These are phyloP conservation scores for Synergus gifuensis DNA, from an alignment of 2,888 invertebrate genomes.

Conservation along the genomic window DNA sequence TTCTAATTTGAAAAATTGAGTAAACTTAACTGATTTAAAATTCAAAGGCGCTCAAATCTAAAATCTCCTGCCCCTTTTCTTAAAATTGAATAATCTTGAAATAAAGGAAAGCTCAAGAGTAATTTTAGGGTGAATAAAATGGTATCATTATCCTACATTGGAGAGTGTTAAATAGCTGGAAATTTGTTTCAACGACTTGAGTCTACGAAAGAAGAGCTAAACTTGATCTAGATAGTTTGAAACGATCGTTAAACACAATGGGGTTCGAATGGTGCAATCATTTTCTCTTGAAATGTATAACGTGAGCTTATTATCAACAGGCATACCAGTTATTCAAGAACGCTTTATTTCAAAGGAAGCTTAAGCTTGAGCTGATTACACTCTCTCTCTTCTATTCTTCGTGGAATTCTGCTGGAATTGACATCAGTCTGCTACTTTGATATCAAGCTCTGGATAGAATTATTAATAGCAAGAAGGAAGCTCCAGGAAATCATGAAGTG, in stretches of 20 bases:
- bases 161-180: neutral
- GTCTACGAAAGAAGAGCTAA: neutral
- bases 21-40: too few species aligned
- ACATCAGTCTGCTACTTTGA: neutral
- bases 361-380: neutral
- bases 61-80: too few species aligned
- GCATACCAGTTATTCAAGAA: conserved; percentile 1
- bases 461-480: neutral
- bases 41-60: too few species aligned
- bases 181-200: conserved; percentile 5
- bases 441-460: neutral
- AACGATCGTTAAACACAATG: conserved; percentile 26
- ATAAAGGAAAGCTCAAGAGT: neutral
- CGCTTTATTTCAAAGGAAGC: neutral
- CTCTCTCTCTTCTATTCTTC: neutral
- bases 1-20: too few species aligned
- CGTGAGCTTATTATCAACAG: conserved; percentile 18
- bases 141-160: neutral
- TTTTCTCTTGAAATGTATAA: conserved; percentile 35
- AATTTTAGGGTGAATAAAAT: neutral
- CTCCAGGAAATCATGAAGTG: neutral
- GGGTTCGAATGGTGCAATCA: conserved; percentile 32
- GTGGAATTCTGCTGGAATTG: neutral
- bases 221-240: conserved; percentile 25
- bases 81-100: neutral